Evolutionary conservation across 2,797 vertebrate genomes (phyloP).

Genomic region (Picus viridis): DNA sequence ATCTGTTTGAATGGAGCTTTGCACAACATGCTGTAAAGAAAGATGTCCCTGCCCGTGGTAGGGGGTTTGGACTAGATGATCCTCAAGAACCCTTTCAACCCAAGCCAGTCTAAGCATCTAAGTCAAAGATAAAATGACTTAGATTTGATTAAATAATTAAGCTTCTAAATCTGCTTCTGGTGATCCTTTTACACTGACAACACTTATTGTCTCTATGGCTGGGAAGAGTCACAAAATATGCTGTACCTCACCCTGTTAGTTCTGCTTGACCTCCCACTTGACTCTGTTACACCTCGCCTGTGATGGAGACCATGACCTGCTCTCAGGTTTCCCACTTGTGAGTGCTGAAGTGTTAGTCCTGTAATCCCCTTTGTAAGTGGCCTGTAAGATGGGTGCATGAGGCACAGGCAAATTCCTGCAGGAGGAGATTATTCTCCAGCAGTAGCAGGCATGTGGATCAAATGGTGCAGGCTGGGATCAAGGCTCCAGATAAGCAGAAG

Average conservation of each 20-base stretch:
- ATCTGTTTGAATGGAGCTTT: too few relatives aligned
- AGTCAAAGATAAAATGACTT: background rate
- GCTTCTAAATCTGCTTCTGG: background rate
- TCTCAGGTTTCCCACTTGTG: slow-evolving; percentile 72
- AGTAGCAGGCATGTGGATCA: slow-evolving; percentile 57
- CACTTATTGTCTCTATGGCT: background rate
- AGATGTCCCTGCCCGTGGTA: too few relatives aligned
- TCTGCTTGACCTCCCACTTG: slow-evolving; percentile 82
- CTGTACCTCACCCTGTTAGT: slow-evolving; percentile 16
- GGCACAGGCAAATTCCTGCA: slow-evolving; percentile 75
- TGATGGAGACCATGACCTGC: slow-evolving; percentile 74
- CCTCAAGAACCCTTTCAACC: too few relatives aligned
- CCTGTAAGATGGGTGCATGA: slow-evolving; percentile 60
- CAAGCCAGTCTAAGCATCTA: too few relatives aligned
- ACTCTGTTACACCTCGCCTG: slow-evolving; percentile 78
- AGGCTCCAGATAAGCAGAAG: slow-evolving; percentile 72
- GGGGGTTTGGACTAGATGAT: too few relatives aligned
- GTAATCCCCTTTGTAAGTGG: slow-evolving; percentile 75
- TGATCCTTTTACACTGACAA: background rate
- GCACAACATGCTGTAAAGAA: too few relatives aligned
- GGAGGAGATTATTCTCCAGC: slow-evolving; percentile 52
- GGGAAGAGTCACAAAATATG: slow-evolving; percentile 12
- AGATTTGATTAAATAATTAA: background rate
- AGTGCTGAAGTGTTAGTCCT: slow-evolving; percentile 83
- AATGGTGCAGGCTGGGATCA: slow-evolving; percentile 74